phyloP scores from a whole-genome alignment of 2,113 vertebrate genomes.

The Oncorhynchus clarkii region DNA sequence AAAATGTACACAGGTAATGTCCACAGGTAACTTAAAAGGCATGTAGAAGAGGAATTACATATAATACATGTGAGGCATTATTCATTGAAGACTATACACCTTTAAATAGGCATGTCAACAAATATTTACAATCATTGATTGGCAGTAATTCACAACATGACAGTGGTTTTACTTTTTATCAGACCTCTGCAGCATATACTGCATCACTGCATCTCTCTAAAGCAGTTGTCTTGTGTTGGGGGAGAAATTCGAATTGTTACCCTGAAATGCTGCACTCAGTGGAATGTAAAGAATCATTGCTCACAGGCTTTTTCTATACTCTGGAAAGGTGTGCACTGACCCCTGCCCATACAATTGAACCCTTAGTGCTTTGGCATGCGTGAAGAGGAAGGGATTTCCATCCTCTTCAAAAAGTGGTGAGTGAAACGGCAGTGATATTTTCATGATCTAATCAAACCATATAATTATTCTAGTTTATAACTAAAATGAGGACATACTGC shows the following conservation, averaged over 20 bases:
- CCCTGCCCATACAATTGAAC: conserved; percentile 55
- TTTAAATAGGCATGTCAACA: neutral
- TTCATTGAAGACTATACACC: neutral
- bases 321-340: conserved; percentile 51
- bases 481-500: neutral
- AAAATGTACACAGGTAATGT: no score
- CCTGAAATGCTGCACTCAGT: neutral
- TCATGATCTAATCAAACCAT: conserved; percentile 8
- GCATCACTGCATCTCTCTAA: neutral
- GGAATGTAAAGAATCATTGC: conserved; percentile 41
- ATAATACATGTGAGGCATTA: neutral
- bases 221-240: neutral
- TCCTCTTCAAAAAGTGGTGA: conserved; percentile 13
- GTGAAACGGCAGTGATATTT: conserved; percentile 27
- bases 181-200: neutral
- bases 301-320: conserved; percentile 35
- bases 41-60: neutral
- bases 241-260: neutral
- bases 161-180: neutral
- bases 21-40: no score
- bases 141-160: neutral
- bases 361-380: conserved; percentile 37
- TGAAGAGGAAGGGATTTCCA: conserved; percentile 14
- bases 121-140: neutral
- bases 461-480: neutral